These are phyloP conservation scores for Vipera ursinii DNA, from an alignment of 2,797 vertebrate genomes.

Conservation along the genomic window DNA sequence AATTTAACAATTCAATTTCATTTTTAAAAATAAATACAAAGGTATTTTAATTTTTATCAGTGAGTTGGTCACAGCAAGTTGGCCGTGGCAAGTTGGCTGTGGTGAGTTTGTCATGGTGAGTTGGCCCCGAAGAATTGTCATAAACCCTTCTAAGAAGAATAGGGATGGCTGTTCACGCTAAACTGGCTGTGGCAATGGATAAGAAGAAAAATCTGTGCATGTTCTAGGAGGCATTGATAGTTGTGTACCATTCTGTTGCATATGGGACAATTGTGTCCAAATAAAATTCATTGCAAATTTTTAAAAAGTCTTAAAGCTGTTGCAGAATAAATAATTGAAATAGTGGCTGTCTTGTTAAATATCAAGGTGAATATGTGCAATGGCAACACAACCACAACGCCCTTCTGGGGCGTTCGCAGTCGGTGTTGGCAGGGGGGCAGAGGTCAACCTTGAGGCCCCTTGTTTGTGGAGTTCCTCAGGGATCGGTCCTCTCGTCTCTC, in stretches of 20 bases:
- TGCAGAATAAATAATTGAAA: neutral
- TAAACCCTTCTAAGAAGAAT: neutral
- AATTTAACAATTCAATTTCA: neutral
- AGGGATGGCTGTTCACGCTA: neutral
- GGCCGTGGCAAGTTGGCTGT: neutral
- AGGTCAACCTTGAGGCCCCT: too few species aligned
- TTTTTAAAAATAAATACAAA: neutral
- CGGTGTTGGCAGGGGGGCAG: too few species aligned
- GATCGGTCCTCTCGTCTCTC: too few species aligned
- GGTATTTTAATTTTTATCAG: neutral
- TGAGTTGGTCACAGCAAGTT: neutral
- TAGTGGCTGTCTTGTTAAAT: conserved; percentile 14
- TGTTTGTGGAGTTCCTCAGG: too few species aligned
- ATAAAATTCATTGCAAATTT: neutral
- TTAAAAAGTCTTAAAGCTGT: neutral
- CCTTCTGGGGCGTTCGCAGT: too few species aligned
- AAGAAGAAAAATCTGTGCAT: neutral
- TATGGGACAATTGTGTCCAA: neutral
- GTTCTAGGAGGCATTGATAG: neutral
- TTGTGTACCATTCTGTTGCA: rapidly evolving
- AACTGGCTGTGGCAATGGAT: neutral
- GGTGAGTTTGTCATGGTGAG: neutral
- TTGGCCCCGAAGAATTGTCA: neutral
- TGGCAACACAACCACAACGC: neutral
- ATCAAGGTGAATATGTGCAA: conserved; percentile 22